These are phyloP conservation scores for Neodiprion pinetum DNA, from an alignment of 1,140 invertebrate genomes.

Conservation along the genomic window DNA sequence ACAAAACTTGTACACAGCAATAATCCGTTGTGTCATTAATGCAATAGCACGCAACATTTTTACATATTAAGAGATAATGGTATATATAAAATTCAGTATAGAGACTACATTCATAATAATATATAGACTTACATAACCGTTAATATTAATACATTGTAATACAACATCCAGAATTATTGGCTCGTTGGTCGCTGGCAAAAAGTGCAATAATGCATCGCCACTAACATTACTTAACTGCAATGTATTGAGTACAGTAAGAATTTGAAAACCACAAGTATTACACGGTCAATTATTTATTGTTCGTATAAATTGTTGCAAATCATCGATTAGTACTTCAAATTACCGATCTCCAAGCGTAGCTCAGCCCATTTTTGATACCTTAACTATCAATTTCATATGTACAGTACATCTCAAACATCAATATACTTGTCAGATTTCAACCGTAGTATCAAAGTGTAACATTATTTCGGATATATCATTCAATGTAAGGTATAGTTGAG, in stretches of 20 bases:
- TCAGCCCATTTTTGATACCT: no score
- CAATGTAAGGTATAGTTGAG: no score
- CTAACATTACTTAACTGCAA: background rate
- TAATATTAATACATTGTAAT: background rate
- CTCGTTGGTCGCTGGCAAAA: background rate
- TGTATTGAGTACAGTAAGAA: background rate
- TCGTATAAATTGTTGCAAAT: background rate
- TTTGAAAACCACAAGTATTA: background rate
- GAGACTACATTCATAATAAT: conserved; percentile 7
- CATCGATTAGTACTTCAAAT: background rate
- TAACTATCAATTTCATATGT: no score
- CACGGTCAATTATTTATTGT: background rate
- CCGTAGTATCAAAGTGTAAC: no score
- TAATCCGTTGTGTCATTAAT: background rate
- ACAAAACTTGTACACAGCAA: background rate
- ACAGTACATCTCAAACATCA: no score
- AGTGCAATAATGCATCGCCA: background rate
- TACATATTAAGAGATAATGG: background rate
- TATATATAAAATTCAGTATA: conserved; percentile 6
- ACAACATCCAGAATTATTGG: conserved; percentile 4
- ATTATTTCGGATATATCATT: no score
- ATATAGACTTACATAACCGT: conserved; percentile 8
- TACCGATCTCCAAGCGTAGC: no score
- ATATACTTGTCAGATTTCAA: no score
- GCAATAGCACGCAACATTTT: conserved; percentile 7